Percentiles rank a stretch among this genome's conserved stretches.
Conservation (phyloP, 2,797 vertebrate species). For the Esox masquinongy region DNA sequence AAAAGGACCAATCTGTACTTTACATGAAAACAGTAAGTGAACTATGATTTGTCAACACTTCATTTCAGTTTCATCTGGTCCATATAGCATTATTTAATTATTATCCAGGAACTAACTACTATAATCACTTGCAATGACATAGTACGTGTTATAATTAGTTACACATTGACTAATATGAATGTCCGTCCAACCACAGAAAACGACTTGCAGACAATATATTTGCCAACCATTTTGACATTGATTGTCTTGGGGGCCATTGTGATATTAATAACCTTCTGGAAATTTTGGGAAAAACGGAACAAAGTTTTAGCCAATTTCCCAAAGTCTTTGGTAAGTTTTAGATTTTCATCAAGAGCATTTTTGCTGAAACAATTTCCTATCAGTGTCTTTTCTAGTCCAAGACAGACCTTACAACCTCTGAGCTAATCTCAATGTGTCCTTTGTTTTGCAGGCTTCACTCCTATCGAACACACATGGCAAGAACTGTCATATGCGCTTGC, state of each 20-base stretch:
- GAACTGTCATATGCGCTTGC: background rate
- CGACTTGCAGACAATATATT: background rate
- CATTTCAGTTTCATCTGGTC: background rate
- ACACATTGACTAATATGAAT: background rate
- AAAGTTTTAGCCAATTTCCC: rapidly evolving
- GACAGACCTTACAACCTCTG: background rate
- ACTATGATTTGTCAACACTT: background rate
- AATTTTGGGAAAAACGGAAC: constrained; percentile 9
- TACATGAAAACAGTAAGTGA: background rate
- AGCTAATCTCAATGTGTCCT: background rate
- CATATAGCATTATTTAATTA: background rate
- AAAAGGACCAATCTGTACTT: rapidly evolving
- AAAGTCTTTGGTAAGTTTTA: constrained; percentile 31
- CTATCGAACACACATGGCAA: background rate
- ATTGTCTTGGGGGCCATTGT: rapidly evolving
- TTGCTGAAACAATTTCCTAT: background rate
- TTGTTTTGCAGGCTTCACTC: background rate
- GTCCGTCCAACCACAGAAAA: background rate
- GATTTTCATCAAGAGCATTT: too few species aligned
- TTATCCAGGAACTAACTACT: background rate
- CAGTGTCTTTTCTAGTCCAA: background rate
- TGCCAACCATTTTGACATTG: rapidly evolving
- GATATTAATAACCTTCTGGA: rapidly evolving
- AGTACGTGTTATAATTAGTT: background rate
- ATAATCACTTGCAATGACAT: background rate